Conservation (phyloP, 64 coral and sea anemone genomes). For the Catalaphyllia jardinei region DNA sequence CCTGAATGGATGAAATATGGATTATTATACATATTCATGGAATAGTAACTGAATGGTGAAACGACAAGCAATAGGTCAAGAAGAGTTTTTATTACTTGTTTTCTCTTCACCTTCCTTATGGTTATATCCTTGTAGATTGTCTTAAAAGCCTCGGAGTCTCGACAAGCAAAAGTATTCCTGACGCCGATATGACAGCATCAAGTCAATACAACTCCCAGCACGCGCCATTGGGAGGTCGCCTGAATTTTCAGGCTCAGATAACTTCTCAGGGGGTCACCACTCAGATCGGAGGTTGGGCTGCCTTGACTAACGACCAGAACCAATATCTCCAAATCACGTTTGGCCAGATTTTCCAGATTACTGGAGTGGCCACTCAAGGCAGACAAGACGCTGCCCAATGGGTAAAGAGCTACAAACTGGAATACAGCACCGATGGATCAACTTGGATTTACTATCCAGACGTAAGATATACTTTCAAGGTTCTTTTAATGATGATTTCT, state of each 20-base stretch:
- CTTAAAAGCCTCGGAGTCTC: slow-evolving; percentile 42
- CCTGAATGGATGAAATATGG: too few species aligned
- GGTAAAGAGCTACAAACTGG: slow-evolving; percentile 51
- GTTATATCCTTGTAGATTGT: slow-evolving; percentile 34
- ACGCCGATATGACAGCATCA: slow-evolving; percentile 69
- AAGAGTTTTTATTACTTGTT: background rate
- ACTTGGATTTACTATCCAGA: slow-evolving; percentile 39
- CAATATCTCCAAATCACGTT: slow-evolving; percentile 72
- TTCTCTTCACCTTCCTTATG: background rate
- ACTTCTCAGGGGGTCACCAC: slow-evolving; percentile 6
- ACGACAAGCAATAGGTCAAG: too few species aligned
- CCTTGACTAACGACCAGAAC: slow-evolving; percentile 1
- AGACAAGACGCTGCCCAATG: slow-evolving; percentile 53
- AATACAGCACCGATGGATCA: slow-evolving; percentile 46
- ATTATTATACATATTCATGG: too few species aligned
- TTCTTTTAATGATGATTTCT: too few species aligned
- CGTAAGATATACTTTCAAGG: background rate
- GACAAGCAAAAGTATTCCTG: slow-evolving; percentile 12
- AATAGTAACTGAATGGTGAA: too few species aligned
- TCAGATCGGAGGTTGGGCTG: slow-evolving; percentile 64
- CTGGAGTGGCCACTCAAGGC: slow-evolving; percentile 77
- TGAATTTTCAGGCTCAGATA: slow-evolving; percentile 16
- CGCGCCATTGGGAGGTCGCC: slow-evolving; percentile 47
- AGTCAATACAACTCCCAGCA: background rate
- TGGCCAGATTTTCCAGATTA: slow-evolving; percentile 39